Base-by-base conservation (phyloP, 2,797 vertebrate genomes). In the Acrossocheilus fasciatus region DNA sequence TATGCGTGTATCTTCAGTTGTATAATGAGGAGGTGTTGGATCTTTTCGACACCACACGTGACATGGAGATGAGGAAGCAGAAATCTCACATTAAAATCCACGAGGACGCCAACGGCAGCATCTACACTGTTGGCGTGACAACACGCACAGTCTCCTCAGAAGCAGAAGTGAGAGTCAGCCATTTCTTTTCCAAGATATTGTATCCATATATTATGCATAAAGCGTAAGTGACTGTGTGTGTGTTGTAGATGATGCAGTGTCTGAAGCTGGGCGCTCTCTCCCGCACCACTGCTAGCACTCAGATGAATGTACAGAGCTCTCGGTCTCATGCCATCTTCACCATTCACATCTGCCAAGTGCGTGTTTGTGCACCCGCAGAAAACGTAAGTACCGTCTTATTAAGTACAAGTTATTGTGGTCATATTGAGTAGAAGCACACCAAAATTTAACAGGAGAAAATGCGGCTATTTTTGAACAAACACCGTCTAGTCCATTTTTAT, bases 321-420 rank as follows among this genome's bases (percentile, higher is more conserved):
- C 96, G 98, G 0, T 99, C 98, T 9, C 98, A 99, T 0, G 98
- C 98, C 93, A 99, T 99, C 95, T 99, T 99, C 93, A 99, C 98
- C 91, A 97, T 99, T 86, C 92, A 99, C 90, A 93, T 99, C 84
- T 98, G 98, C 93, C 98, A 99, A 95, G 98, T 98, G 90, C 96
- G 98, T 43, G 91, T 98, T 90, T 98, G 97, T 4, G 92, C 94
- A 43, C 83, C 84, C 95, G 87, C 96, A 94, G 74, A 97, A 86
- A 93, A 94, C 79, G 98, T 99, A 91, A 2, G 97, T 95, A 66
- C 43, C 54, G 6, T 18, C 34, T 34, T 6, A 1, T 18, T 54
- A 18, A 18, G 50, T 57, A 20, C 52, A 23, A 57, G 4, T 81
- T 11, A 68, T 36, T 73, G 23, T 0, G 23, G 23, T 45, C 70